phyloP scores from a whole-genome alignment of 2,888 invertebrate species.

The Orgyia antiqua region DNA sequence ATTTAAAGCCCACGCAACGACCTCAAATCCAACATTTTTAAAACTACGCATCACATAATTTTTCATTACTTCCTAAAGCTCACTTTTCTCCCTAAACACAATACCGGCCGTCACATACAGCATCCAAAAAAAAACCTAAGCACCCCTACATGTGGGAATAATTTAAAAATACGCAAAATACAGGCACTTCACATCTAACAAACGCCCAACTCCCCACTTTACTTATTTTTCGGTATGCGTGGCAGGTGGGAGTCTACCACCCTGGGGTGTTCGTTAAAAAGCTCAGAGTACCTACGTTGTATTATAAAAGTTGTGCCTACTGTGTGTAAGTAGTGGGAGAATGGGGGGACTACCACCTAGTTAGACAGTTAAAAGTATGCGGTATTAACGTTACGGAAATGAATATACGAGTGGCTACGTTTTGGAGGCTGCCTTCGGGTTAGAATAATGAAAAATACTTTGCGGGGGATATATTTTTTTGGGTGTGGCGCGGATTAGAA shows the following conservation, averaged over 20 bases:
- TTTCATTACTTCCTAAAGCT: conserved; percentile 8
- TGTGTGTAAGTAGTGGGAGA: conserved; percentile 74
- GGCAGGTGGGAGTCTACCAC: conserved; percentile 65
- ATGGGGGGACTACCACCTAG: conserved; percentile 54
- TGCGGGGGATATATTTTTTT: conserved; percentile 42
- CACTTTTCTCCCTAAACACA: conserved; percentile 11
- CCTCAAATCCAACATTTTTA: not conserved
- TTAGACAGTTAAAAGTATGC: conserved; percentile 79
- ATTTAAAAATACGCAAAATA: conserved; percentile 78
- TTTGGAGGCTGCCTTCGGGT: conserved; percentile 70
- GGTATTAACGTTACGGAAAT: conserved; percentile 78
- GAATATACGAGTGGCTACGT: conserved; percentile 73
- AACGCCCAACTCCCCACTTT: conserved; percentile 49
- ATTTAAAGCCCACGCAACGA: too few relatives aligned
- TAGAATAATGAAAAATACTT: conserved; percentile 75
- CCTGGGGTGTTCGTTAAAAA: conserved; percentile 74
- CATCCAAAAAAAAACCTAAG: conserved; percentile 54
- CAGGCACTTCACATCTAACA: conserved; percentile 64
- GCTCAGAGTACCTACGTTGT: conserved; percentile 76
- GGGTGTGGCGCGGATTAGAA: conserved; percentile 34
- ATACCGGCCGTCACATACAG: conserved; percentile 27
- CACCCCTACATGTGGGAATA: conserved; percentile 67
- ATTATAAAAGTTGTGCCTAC: conserved; percentile 79
- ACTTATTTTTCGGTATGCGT: conserved; percentile 79
- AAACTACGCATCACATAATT: conserved; percentile 5